Conservation (phyloP, 2,888 invertebrate species). For the Nezara viridula region DNA sequence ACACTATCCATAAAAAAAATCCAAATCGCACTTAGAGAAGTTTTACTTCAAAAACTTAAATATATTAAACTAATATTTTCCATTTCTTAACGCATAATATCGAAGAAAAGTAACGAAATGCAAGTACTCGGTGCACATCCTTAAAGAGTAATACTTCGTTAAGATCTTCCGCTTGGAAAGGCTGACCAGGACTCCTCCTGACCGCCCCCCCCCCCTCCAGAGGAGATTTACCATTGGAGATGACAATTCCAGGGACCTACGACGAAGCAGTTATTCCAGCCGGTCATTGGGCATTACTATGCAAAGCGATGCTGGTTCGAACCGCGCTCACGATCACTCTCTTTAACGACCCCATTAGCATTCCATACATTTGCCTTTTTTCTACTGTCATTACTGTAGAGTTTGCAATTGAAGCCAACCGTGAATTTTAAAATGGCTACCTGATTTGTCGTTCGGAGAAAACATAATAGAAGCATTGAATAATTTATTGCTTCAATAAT, state of each 20-base stretch:
- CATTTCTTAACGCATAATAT: no score
- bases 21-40: no score
- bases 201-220: neutral
- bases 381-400: neutral
- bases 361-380: slow-evolving; percentile 21
- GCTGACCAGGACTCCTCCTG: no score
- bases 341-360: slow-evolving; percentile 7
- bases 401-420: neutral
- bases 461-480: slow-evolving; percentile 2
- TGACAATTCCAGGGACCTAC: neutral
- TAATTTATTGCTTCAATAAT: slow-evolving; percentile 28
- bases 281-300: neutral
- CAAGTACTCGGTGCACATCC: no score
- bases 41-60: no score
- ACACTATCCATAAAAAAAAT: no score
- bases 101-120: no score
- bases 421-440: slow-evolving; percentile 27
- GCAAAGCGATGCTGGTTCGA: slow-evolving; percentile 11
- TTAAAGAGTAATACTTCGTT: no score
- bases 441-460: slow-evolving; percentile 11
- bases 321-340: neutral
- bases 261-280: neutral
- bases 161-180: no score
- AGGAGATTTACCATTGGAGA: neutral
- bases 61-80: no score